Conservation (phyloP, 2,797 vertebrate genomes). For the Darevskia nairensis region DNA sequence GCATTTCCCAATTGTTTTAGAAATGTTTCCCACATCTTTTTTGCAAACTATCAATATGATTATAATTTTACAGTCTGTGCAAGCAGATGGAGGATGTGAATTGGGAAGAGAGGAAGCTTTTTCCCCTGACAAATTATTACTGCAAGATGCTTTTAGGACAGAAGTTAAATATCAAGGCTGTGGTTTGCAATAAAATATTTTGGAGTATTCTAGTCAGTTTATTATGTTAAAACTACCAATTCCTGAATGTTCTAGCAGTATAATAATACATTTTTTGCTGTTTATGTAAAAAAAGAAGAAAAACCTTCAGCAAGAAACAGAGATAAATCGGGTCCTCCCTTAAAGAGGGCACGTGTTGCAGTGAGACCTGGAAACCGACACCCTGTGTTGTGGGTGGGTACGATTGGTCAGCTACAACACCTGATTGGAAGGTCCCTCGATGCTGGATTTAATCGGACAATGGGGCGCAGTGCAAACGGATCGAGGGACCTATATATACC, state of each 20-base stretch:
- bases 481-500: too few relatives aligned
- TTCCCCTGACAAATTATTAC: constrained; percentile 77
- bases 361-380: too few relatives aligned
- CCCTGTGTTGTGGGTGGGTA: too few relatives aligned
- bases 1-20: constrained; percentile 83
- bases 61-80: constrained; percentile 81
- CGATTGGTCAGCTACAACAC: too few relatives aligned
- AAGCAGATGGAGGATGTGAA: constrained; percentile 81
- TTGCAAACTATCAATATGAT: constrained; percentile 82
- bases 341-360: too few relatives aligned
- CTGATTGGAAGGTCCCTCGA: too few relatives aligned
- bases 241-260: constrained; percentile 52
- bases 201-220: constrained; percentile 45
- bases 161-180: constrained; percentile 72
- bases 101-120: constrained; percentile 73
- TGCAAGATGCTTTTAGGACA: constrained; percentile 78
- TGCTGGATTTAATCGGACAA: too few relatives aligned
- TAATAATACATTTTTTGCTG: constrained; percentile 28
- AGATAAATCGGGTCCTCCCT: not conserved
- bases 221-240: constrained; percentile 52
- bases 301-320: not conserved
- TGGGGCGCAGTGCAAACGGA: too few relatives aligned
- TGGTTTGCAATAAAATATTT: constrained; percentile 64
- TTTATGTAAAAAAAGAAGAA: constrained; percentile 36
- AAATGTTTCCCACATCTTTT: constrained; percentile 79